Evolutionary conservation across 1,140 invertebrate species (phyloP), one percentile per base, ranked within the genome.

Genomic region (Trichoplusia ni): DNA sequence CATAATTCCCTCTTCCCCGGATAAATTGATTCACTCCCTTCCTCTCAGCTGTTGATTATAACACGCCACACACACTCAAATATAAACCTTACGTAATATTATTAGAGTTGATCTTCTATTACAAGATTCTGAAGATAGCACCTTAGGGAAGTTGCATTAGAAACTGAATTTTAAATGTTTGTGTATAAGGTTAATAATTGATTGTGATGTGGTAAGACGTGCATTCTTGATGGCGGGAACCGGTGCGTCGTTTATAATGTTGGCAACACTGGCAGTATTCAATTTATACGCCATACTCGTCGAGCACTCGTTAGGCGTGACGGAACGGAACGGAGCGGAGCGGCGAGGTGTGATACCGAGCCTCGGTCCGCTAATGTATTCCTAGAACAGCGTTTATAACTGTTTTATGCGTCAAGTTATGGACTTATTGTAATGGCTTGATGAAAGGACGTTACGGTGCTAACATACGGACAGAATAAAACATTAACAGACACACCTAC

Each of bases 1-100:
- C 54, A 58, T 58, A 58, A 58, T 58, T 58, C 54, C 37, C 54
- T 42, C 54, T 58, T 44, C 35, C 37, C 38, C 18, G 14, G 38
- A 23, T 58, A 58, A 58, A 58, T 58, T 58, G 54, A 58, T 58
- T 58, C 54, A 58, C 54, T 58, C 38, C 38, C 54, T 58, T 58
- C 38, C 27, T 51, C 38, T 44, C 35, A 44, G 38, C 54, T 42
- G 54, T 44, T 58, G 37, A 19, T 29, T 44, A 44, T 44, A 31
- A 49, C 25, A 3, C 1, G 9, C 25, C 7, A 4, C 25, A 4
- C 3, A 31, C 13, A 58, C n/a, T n/a, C 13, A n/a, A 31, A 9
- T 18, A 27, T 33, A 18, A 19, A 58, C 38, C 25, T 44, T 58
- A 31, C 8, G 7, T 4, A 8, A 14, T 5, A 1, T 3, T 2